Evolutionary conservation across 2,888 invertebrate genomes (phyloP).

Genomic region (Bombyx huttoni): DNA sequence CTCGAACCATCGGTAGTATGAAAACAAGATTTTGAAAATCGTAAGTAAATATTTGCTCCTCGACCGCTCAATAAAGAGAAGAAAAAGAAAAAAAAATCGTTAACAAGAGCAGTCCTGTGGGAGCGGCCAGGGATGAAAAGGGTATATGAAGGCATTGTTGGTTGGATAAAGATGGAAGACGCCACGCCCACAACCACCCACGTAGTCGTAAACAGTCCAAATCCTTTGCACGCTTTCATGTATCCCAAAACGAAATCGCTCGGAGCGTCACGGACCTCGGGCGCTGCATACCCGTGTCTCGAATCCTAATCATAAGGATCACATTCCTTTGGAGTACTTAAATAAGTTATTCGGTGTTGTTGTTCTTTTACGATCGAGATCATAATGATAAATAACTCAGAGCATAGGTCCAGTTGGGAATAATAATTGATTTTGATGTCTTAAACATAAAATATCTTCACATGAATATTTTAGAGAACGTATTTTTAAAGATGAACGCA

Average conservation of each 20-base stretch:
- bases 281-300: constrained; percentile 32
- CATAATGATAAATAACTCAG: constrained; percentile 68
- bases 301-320: constrained; percentile 24
- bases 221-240: constrained; percentile 71
- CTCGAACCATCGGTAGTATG: constrained; percentile 46
- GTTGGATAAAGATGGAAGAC: constrained; percentile 32
- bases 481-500: constrained; percentile 8
- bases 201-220: constrained; percentile 71
- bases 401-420: constrained; percentile 61
- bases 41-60: constrained; percentile 70
- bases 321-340: constrained; percentile 34
- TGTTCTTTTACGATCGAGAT: constrained; percentile 65
- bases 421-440: constrained; percentile 71
- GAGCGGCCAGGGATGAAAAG: constrained; percentile 56
- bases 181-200: constrained; percentile 72
- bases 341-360: constrained; percentile 63
- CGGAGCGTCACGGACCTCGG: constrained; percentile 36
- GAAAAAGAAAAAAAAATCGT: constrained; percentile 60
- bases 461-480: constrained; percentile 30
- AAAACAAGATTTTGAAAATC: constrained; percentile 67
- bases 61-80: constrained; percentile 62
- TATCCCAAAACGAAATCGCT: constrained; percentile 71
- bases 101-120: constrained; percentile 70
- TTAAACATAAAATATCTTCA: constrained; percentile 55
- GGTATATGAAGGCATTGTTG: constrained; percentile 17